Evolutionary conservation across 1,140 invertebrate species (phyloP).

Genomic region (Protaetia brevitarsis): DNA sequence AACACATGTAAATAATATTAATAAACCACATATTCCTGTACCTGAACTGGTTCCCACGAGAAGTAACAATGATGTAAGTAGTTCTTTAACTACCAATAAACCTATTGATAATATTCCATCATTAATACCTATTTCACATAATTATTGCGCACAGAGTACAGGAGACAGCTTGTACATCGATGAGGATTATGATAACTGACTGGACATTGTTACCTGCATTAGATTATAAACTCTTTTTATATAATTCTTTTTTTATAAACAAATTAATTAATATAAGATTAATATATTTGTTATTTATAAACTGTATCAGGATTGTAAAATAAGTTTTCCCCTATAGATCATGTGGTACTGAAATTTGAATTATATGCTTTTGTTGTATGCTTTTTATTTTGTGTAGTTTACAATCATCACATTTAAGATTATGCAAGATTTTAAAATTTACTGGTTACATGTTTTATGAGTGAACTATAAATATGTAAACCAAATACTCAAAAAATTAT

Average conservation of each 20-base stretch:
- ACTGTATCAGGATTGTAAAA: constrained; percentile 1
- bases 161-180: constrained; percentile 47
- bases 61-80: constrained; percentile 23
- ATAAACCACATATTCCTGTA: constrained; percentile 28
- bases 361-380: too few species aligned
- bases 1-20: constrained; percentile 16
- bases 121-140: constrained; percentile 39
- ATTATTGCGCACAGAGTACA: constrained; percentile 35
- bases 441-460: too few species aligned
- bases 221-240: constrained; percentile 7
- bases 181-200: constrained; percentile 49
- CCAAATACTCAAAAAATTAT: too few species aligned
- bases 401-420: too few species aligned
- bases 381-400: too few species aligned
- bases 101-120: constrained; percentile 35
- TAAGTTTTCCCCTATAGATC: too few species aligned
- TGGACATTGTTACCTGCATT: constrained; percentile 1
- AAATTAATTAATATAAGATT: not conserved
- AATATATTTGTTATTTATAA: constrained; percentile 16
- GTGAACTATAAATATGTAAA: too few species aligned
- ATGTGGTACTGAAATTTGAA: too few species aligned
- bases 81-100: not conserved
- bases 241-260: constrained; percentile 16
- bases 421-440: too few species aligned
- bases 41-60: constrained; percentile 28